A percentile compares a stretch with the other conserved stretches of the same genome.
These are phyloP conservation scores for Serrognathus titanus DNA, from an alignment of 2,888 invertebrate genomes.

Conservation along the genomic window DNA sequence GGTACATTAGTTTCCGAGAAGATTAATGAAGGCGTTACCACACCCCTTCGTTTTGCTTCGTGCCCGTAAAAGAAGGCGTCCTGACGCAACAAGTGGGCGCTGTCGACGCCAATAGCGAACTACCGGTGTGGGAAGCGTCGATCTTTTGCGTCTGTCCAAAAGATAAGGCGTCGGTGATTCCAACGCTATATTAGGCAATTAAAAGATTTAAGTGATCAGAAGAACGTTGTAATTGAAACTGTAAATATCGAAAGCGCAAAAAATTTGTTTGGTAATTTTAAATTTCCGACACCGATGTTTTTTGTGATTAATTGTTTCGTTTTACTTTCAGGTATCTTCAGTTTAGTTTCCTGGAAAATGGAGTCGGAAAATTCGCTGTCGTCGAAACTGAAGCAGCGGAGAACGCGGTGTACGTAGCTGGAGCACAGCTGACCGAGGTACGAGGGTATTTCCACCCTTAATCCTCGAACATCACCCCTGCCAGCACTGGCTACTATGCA, in stretches of 20 bases:
- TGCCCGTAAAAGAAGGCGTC: neutral
- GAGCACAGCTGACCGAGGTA: slow-evolving; percentile 30
- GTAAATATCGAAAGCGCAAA: too few species aligned
- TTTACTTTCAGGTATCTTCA: neutral
- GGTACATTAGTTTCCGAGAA: neutral
- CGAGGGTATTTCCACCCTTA: slow-evolving; percentile 40
- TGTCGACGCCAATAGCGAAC: slow-evolving; percentile 30
- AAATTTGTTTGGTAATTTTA: neutral
- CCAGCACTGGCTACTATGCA: slow-evolving; percentile 71
- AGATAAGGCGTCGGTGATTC: slow-evolving; percentile 14
- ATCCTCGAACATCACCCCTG: slow-evolving; percentile 54
- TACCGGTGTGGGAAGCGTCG: slow-evolving; percentile 17
- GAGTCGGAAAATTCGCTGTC: too few species aligned
- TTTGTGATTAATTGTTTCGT: neutral
- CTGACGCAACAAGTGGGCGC: slow-evolving; percentile 31
- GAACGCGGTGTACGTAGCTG: neutral
- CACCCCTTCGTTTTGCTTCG: slow-evolving; percentile 15
- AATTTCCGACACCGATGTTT: neutral
- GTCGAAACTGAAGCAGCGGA: neutral
- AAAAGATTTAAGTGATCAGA: too few species aligned
- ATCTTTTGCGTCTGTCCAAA: slow-evolving; percentile 18
- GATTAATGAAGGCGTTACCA: slow-evolving; percentile 26
- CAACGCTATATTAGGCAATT: slow-evolving; percentile 13
- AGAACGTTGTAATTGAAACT: too few species aligned
- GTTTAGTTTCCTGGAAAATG: too few species aligned